Percentiles rank a stretch among this genome's conserved stretches.
Conservation (phyloP, 2,113 vertebrate genomes). For the Thamnophis sirtalis region DNA sequence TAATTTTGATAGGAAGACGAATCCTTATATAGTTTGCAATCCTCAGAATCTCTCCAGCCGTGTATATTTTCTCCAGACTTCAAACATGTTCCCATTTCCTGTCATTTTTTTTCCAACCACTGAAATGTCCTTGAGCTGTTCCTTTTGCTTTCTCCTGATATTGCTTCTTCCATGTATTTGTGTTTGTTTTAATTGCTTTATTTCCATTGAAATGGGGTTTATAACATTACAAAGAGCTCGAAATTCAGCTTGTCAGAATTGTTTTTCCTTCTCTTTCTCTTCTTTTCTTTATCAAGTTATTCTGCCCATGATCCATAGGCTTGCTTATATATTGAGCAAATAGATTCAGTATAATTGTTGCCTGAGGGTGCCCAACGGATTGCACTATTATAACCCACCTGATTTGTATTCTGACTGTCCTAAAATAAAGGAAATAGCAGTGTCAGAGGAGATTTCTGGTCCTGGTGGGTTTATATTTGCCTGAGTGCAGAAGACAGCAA, state of each 20-base stretch:
- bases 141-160: neutral
- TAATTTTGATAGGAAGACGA: constrained; percentile 7
- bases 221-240: neutral
- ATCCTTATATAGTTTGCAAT: constrained; percentile 37
- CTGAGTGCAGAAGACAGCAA: neutral
- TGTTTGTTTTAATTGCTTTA: neutral
- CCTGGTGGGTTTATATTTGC: neutral
- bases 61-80: constrained; percentile 4
- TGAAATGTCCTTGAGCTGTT: neutral
- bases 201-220: constrained; percentile 3
- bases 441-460: neutral
- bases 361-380: neutral
- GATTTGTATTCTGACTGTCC: neutral
- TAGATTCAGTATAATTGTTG: neutral
- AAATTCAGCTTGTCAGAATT: neutral
- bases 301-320: neutral
- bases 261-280: neutral
- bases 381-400: neutral
- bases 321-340: constrained; percentile 11
- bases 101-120: neutral
- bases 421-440: neutral
- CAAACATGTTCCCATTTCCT: constrained; percentile 5
- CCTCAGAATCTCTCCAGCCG: constrained; percentile 1
- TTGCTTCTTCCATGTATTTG: neutral
- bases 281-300: neutral